Evolutionary conservation across 92 coral and sea anemone species (phyloP), one percentile per base, ranked within the genome.

Genomic region (Meandrina meandrites): DNA sequence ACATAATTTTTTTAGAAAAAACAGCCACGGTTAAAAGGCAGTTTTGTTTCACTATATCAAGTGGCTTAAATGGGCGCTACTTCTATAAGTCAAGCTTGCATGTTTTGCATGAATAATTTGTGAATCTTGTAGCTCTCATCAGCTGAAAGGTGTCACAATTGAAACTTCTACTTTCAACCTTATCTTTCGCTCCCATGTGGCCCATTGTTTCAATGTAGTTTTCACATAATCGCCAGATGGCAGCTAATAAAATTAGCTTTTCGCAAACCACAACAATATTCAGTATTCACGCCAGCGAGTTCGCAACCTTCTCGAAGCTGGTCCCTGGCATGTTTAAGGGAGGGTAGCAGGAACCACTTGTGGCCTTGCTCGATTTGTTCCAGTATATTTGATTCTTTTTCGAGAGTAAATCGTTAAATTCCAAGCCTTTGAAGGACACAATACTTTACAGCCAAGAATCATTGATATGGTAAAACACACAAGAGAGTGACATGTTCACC

Each of bases 161-260:
- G 89, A 91, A 81, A 79, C 89, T 78, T 88, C 70, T 50, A 86
- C 86, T 88, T 93, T 87, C 89, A 89, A 85, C 86, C 94, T 94
- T 94, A 94, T 94, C 98, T 94, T 87, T 77, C 47, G 90, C 62
- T 85, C 93, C 93, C 98, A 94, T 94, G 98, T 94, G 98, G 96
- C 93, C 98, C 98, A 94, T 94, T 94, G 98, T 94, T 94, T 90
- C 84, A 57, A 77, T 71, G 76, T 84, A 92, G 94, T 93, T 91
- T 94, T 93, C 95, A 91, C 89, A 94, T 94, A 94, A 94, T 94
- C 98, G 98, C 98, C 98, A 94, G 98, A 94, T 94, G 98, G 91
- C 94, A 93, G 90, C 90, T 81, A 93, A 90, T 85, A 95, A 91
- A 93, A 91, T 95, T 85, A 87, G 89, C 91, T 87, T 86, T 83